Percentiles rank a stretch among this genome's conserved stretches.
Conservation (phyloP, 1,140 invertebrate genomes). For the Drosophila sproati region DNA sequence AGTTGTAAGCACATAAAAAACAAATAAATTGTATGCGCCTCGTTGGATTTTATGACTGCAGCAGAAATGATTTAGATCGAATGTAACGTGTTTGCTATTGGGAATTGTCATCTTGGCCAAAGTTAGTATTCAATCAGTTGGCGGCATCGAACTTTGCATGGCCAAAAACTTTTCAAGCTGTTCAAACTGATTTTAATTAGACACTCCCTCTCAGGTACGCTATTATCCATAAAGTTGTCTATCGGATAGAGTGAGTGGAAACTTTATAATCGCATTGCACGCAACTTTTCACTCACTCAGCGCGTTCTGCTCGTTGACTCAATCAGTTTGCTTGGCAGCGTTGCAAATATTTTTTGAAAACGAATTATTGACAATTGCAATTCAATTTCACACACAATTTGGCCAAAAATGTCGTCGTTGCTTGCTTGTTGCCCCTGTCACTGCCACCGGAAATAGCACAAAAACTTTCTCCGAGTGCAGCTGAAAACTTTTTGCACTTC, state of each 20-base stretch:
- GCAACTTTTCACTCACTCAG: conserved; percentile 51
- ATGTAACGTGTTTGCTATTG: neutral
- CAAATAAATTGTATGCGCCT: conserved; percentile 78
- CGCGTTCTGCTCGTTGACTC: conserved; percentile 43
- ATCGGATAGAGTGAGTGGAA: neutral
- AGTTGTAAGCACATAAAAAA: conserved; percentile 80
- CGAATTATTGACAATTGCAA: conserved; percentile 82
- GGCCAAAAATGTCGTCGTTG: conserved; percentile 61
- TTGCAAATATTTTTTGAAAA: conserved; percentile 65
- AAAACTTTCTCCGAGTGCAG: conserved; percentile 70
- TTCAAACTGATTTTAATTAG: conserved; percentile 57
- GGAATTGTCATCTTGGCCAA: conserved; percentile 30
- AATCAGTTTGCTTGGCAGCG: conserved; percentile 60
- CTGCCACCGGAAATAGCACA: conserved; percentile 64
- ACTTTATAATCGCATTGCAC: conserved; percentile 65
- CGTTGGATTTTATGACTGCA: conserved; percentile 81
- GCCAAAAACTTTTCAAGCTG: conserved; percentile 1
- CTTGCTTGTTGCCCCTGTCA: conserved; percentile 14
- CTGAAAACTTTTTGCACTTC: conserved; percentile 47
- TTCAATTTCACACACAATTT: conserved; percentile 82
- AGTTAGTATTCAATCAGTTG: conserved; percentile 40
- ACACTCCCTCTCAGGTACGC: conserved; percentile 8
- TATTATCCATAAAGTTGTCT: conserved; percentile 23
- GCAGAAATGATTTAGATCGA: conserved; percentile 74
- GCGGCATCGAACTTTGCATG: neutral